Conservation (phyloP, 2,113 vertebrate species). For the Willisornis vidua region DNA sequence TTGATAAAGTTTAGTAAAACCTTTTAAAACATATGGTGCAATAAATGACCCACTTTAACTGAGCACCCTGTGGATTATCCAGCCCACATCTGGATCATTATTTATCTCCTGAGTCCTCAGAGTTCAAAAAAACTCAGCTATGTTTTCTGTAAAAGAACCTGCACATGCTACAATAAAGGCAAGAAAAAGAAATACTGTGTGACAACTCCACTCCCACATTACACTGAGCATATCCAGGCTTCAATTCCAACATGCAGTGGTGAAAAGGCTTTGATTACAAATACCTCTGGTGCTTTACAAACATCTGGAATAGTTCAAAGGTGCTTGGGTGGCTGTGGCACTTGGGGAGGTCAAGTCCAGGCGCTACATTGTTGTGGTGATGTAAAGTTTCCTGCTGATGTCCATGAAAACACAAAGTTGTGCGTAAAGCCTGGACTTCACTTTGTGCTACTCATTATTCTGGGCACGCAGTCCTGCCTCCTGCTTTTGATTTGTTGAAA, state of each 20-base stretch:
- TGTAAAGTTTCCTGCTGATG: neutral
- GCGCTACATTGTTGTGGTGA: constrained; percentile 19
- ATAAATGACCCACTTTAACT: neutral
- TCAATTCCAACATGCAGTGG: neutral
- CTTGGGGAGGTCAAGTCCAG: constrained; percentile 35
- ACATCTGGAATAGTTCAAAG: constrained; percentile 70
- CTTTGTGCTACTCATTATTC: neutral
- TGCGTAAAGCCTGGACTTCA: neutral
- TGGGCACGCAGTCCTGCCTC: neutral
- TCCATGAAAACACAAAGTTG: neutral
- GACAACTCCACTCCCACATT: neutral
- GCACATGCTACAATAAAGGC: neutral
- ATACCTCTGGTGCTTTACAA: neutral
- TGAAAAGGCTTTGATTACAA: constrained; percentile 11
- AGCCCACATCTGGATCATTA: constrained; percentile 5
- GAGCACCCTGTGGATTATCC: neutral
- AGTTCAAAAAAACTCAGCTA: neutral
- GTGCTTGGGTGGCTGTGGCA: constrained; percentile 59
- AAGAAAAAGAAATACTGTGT: neutral
- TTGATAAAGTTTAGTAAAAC: neutral
- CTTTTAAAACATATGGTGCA: constrained; percentile 15
- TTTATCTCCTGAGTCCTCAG: neutral
- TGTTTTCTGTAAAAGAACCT: neutral
- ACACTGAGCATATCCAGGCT: neutral
- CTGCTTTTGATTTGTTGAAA: constrained; percentile 20